Base-by-base conservation (phyloP, 2,888 invertebrate species). In the Caenorhabditis sp. region DNA sequence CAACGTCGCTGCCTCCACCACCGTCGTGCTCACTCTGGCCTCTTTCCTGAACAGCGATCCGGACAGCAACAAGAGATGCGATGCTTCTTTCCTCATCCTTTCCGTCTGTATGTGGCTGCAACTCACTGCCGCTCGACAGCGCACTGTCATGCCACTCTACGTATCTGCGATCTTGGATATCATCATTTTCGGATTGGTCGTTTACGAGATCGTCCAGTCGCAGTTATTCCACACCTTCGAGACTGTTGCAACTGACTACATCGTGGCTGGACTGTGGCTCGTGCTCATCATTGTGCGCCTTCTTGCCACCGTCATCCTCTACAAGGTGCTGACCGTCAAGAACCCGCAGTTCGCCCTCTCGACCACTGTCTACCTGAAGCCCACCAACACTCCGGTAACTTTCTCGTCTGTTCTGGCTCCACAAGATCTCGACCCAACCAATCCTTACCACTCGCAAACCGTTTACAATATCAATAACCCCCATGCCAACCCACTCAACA, bases 401-500 rank as follows among this genome's bases (percentile, higher is more conserved):
- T 80, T 80, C 51, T 68, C 67, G 2, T 72, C 80, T 24, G 50
- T 68, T 20, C 15, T 72, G 37, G 80, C 80, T 5, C 72, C 80
- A 24, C 70, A 80, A 51, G 70, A 64, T n/a, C 62, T 80, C 18
- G 80, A 80, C 56, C 80, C 80, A 26, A 80, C 80, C 47, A 80
- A 80, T 24, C 80, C 80, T 15, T 80, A 80, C 58, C 58, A 80
- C 37, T 53, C 80, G 13, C 64, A 80, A 50, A 61, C 80, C n/a
- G 80, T 80, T 32, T 80, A 68, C 50, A 80, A 70, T 37, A 58
- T 28, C 67, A 74, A 67, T 35, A n/a, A 18, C 32, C 15, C 35
- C 13, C 32, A 64, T 44, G 55, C 28, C 28, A 61, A 40, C 15
- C 64, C 62, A 13, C 71, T 67, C 35, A 65, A 65, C 55, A 61